phyloP scores from a whole-genome alignment of 2,797 vertebrate species.

The Nothura maculosa region DNA sequence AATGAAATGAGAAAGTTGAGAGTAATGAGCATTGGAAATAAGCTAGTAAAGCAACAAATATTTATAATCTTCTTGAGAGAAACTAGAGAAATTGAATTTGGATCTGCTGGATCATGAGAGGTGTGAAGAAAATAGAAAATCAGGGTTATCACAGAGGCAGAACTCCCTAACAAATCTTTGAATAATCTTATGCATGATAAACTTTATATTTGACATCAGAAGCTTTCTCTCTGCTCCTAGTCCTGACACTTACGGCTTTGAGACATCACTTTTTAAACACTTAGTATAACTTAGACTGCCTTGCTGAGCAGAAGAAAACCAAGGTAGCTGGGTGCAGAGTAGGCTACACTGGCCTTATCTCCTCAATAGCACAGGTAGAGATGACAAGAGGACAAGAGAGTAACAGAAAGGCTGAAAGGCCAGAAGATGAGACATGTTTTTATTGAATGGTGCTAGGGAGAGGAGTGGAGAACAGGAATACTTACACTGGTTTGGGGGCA shows the following conservation, averaged over 20 bases:
- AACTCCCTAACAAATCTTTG: neutral
- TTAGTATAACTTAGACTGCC: neutral
- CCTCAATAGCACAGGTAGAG: neutral
- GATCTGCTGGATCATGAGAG: neutral
- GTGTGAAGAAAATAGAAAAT: neutral
- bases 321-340: neutral
- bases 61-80: neutral
- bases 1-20: neutral
- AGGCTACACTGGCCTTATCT: rapidly evolving
- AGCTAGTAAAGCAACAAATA: neutral
- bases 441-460: neutral
- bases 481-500: neutral
- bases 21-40: neutral
- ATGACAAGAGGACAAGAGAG: neutral
- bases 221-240: neutral
- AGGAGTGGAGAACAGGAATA: neutral
- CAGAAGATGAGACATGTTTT: neutral
- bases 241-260: neutral
- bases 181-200: neutral
- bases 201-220: neutral
- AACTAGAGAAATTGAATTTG: neutral
- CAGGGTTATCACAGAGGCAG: neutral
- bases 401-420: neutral
- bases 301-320: neutral
- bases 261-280: neutral